A percentile compares a stretch with the other conserved stretches of the same genome.
These are phyloP conservation scores for Margarornis squamiger DNA, from an alignment of 2,797 vertebrate genomes.

Conservation along the genomic window DNA sequence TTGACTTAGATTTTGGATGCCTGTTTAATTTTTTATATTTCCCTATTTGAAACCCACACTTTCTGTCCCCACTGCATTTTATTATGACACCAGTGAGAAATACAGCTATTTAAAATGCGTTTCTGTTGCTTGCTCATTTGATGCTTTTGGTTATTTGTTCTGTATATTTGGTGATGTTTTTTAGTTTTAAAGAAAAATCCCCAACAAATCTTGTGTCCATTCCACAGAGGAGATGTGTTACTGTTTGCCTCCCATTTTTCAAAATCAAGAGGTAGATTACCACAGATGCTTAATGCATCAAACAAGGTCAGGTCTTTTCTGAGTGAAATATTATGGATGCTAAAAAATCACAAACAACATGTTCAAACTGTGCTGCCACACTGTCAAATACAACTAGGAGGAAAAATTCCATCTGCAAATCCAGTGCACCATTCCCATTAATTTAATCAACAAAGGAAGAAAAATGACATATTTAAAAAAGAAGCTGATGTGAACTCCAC, in stretches of 20 bases:
- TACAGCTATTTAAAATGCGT: neutral
- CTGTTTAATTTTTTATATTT: neutral
- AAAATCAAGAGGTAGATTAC: conserved; percentile 36
- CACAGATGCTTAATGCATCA: conserved; percentile 38
- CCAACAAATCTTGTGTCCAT: neutral
- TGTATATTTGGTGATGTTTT: neutral
- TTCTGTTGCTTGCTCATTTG: neutral
- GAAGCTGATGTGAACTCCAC: neutral
- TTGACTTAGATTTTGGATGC: neutral
- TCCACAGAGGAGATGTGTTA: neutral
- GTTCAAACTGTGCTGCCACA: neutral
- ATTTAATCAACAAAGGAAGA: neutral
- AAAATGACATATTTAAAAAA: neutral
- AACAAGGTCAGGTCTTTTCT: neutral
- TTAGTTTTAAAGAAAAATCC: neutral
- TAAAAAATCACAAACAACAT: neutral
- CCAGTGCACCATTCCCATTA: neutral
- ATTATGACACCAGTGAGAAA: neutral
- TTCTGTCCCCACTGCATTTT: neutral
- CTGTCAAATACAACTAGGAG: neutral
- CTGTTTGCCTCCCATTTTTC: conserved; percentile 23
- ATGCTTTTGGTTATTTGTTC: neutral
- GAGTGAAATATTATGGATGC: neutral
- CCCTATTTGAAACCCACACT: neutral
- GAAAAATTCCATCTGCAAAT: neutral